Evolutionary conservation across 2,113 vertebrate genomes (phyloP).

Genomic region (Ciconia stormi): DNA sequence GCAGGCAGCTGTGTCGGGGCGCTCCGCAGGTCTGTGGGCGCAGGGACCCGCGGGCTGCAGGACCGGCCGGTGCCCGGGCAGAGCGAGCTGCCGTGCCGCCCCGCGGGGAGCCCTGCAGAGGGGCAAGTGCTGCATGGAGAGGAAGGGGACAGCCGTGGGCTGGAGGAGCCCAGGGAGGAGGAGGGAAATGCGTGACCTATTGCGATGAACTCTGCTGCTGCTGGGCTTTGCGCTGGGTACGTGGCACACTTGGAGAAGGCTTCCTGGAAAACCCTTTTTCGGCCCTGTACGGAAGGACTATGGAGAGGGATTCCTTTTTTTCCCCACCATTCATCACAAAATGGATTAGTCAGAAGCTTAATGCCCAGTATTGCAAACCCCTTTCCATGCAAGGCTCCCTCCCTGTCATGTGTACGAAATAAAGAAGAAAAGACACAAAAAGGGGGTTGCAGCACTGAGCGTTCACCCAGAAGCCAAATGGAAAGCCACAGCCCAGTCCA

Average conservation of each 20-base stretch:
- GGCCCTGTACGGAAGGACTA: neutral
- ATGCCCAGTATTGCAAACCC: neutral
- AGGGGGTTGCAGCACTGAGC: neutral
- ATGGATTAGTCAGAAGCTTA: neutral
- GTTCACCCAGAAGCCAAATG: neutral
- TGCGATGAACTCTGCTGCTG: neutral
- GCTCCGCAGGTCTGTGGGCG: neutral
- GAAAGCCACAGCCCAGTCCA: neutral
- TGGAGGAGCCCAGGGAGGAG: neutral
- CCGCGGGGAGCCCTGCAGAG: neutral
- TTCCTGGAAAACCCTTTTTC: neutral
- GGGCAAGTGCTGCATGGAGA: fast-evolving
- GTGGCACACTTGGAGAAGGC: neutral
- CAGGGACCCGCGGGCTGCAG: neutral
- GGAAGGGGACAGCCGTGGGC: neutral
- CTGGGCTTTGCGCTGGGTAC: neutral
- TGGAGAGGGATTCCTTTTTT: neutral
- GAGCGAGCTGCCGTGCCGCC: neutral
- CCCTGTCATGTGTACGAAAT: too few species aligned
- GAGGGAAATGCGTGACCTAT: too few species aligned
- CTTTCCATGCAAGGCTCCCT: neutral
- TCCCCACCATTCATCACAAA: neutral
- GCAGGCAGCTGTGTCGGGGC: neutral
- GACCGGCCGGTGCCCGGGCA: too few species aligned
- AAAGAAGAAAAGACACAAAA: neutral